Conservation (phyloP, 1,140 invertebrate species). For the Leptinotarsa lineolata region DNA sequence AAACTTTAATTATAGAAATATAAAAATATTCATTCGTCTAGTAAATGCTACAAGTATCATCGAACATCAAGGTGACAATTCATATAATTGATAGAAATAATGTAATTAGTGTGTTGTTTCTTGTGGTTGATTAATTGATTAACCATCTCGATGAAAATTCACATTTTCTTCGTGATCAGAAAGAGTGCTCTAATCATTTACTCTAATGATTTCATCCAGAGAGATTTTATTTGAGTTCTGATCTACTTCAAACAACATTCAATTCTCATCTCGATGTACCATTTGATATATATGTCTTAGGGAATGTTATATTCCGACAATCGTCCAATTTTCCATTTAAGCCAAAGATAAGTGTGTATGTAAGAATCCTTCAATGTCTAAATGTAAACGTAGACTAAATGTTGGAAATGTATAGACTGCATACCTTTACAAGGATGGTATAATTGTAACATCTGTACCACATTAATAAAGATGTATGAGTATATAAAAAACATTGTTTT, state of each 20-base stretch:
- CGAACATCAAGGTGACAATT: too few species aligned
- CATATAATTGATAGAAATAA: too few species aligned
- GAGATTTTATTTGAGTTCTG: too few species aligned
- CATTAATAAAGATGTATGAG: conserved; percentile 8
- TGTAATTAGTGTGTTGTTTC: too few species aligned
- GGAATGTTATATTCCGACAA: conserved; percentile 25
- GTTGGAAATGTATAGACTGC: conserved; percentile 13
- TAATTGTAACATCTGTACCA: neutral
- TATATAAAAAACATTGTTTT: neutral
- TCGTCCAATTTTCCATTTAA: conserved; percentile 24
- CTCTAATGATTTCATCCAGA: too few species aligned
- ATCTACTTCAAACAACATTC: neutral
- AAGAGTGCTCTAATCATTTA: too few species aligned
- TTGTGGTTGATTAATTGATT: too few species aligned
- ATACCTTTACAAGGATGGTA: neutral
- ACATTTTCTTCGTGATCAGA: too few species aligned
- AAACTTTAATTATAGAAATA: too few species aligned
- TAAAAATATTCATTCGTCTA: too few species aligned
- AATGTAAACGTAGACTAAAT: conserved; percentile 12
- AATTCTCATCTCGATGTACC: neutral
- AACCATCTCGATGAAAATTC: too few species aligned
- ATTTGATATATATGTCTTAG: neutral
- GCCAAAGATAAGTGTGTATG: neutral
- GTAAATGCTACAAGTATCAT: too few species aligned
- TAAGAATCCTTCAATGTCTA: conserved; percentile 20